A percentile compares a stretch with the other conserved stretches of the same genome.
phyloP scores from a whole-genome alignment of 2,888 invertebrate species.

The Eilema sororculum region DNA sequence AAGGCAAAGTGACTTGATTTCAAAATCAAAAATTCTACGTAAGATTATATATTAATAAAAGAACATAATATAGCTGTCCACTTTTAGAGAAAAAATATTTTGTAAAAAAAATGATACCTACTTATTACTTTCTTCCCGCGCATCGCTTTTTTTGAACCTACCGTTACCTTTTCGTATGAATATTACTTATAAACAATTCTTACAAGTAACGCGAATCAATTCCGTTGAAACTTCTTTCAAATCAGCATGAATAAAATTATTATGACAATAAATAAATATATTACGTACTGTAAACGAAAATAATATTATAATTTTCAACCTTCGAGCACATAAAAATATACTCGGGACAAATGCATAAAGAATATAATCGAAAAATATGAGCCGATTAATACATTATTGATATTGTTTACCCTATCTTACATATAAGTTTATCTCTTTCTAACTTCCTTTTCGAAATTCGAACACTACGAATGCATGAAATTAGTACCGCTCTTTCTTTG shows the following conservation, averaged over 20 bases:
- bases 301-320: slow-evolving; percentile 43
- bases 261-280: slow-evolving; percentile 39
- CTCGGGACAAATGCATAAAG: slow-evolving; percentile 64
- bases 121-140: neutral
- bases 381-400: slow-evolving; percentile 84
- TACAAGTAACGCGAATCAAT: slow-evolving; percentile 22
- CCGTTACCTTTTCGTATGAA: neutral
- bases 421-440: slow-evolving; percentile 50
- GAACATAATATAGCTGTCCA: no score
- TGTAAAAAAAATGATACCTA: neutral
- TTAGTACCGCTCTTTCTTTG: slow-evolving; percentile 83
- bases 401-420: slow-evolving; percentile 55
- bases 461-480: slow-evolving; percentile 81
- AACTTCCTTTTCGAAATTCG: slow-evolving; percentile 78
- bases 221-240: slow-evolving; percentile 15
- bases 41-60: neutral
- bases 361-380: slow-evolving; percentile 82
- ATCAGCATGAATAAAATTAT: slow-evolving; percentile 39
- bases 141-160: neutral
- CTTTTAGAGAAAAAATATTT: neutral
- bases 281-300: slow-evolving; percentile 43
- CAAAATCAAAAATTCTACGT: no score
- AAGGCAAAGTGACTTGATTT: no score
- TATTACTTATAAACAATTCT: neutral
- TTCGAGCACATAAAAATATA: slow-evolving; percentile 35